Evolutionary conservation across 2,113 vertebrate genomes (phyloP).

Genomic region (Patagioenas fasciata): DNA sequence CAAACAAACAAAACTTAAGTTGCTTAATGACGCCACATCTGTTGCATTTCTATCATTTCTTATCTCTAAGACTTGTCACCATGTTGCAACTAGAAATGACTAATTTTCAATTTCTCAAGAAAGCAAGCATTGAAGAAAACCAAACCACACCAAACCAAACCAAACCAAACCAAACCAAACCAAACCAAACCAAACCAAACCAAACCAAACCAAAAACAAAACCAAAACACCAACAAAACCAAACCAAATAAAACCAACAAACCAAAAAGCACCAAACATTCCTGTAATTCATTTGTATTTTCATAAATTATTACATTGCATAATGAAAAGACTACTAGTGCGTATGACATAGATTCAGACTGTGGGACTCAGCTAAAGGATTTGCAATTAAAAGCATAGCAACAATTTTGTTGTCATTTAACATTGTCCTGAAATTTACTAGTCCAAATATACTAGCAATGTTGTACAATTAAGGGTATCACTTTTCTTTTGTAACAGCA

Average conservation of each 20-base stretch:
- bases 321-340: slow-evolving; percentile 31
- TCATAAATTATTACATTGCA: slow-evolving; percentile 20
- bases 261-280: neutral
- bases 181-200: too few species aligned
- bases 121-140: neutral
- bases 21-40: neutral
- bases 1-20: neutral
- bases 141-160: too few species aligned
- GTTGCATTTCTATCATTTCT: neutral
- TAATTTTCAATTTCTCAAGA: slow-evolving; percentile 17
- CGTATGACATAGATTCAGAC: slow-evolving; percentile 17
- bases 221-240: too few species aligned
- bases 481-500: neutral
- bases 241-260: too few species aligned
- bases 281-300: neutral
- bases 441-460: slow-evolving; percentile 4
- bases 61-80: neutral
- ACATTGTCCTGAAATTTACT: neutral
- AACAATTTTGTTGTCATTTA: slow-evolving; percentile 20
- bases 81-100: neutral
- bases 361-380: neutral
- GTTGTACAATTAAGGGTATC: slow-evolving; percentile 1
- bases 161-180: too few species aligned
- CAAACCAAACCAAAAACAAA: too few species aligned
- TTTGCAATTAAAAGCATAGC: slow-evolving; percentile 60